Evolutionary conservation across 2,113 vertebrate genomes (phyloP), one percentile per base, ranked within the genome.

Genomic region (Eulacestoma nigropectus): DNA sequence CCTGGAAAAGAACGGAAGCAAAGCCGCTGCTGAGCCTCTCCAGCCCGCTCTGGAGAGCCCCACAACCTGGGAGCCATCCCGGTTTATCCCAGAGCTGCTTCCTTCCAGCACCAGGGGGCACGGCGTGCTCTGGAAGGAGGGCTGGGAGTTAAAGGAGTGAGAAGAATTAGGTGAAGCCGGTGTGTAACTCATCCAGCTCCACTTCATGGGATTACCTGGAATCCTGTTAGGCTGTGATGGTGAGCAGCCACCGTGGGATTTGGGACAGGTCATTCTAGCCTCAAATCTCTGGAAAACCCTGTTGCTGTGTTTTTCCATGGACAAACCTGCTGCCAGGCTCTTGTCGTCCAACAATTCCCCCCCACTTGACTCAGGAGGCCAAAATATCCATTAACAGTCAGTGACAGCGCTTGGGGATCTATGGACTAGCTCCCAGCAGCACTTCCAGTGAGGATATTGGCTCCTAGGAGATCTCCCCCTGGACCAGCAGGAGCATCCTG

Each of bases 1-100:
- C 96, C 97, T 98, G 80, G 21, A 90, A 96, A 37, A 89, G 33
- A 52, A 53, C 7, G 50, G 56, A 33, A 49, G 10, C 21, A 69
- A 60, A 88, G 41, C 47, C n/a, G 73, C 77, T 50, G 17, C 19
- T 47, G 35, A 50, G 8, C 62, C 46, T 59, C 82, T 49, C n/a
- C 56, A 57, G 35, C 3, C 39, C 73, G 44, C 22, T 18, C 39
- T 5, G n/a, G 37, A 59, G 29, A 64, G 12, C 22, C 39, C 44
- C 63, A 20, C 14, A 25, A 13, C 9, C 6, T 76, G 27, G 27
- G 17, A 64, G 76, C 35, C 42, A 32, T 37, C 50, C 59, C 16
- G 10, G 21, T 42, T 72, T 33, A 73, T 73, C 50, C 18, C 37
- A 50, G 32, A 72, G 42, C 50, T 80, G n/a, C 85, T 70, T 59